Evolutionary conservation across 2,888 invertebrate genomes (phyloP), one percentile per base, ranked within the genome.

Genomic region (Aethes cnicana): DNA sequence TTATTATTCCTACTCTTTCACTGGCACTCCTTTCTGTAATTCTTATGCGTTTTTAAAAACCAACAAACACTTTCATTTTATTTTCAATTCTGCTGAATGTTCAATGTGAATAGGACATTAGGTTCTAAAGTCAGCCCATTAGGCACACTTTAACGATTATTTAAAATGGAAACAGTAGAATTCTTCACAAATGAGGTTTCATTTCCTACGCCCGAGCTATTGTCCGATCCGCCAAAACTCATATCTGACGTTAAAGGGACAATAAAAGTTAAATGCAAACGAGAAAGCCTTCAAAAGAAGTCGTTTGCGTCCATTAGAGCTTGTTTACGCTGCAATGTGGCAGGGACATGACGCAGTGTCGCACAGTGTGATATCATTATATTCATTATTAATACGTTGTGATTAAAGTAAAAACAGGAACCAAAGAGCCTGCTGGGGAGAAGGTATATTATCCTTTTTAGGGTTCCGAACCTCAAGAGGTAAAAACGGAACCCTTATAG

Each of bases 231-330:
- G 14, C 25, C 9, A 20, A 42, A 17, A 21, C 12, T 37, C 42
- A 25, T 41, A 37, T 43, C 42, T 43, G 8, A 44, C 36, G 47
- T 23, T 37, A 32, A 41, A 37, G 28, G 43, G 43, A 37, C 30
- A 44, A 44, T 50, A 44, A 49, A 49, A 42, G 49, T 49, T 49
- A 49, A 42, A 42, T 36, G 50, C 44, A 41, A 44, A 50, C 44
- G 43, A 30, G 43, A 50, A 36, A 43, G 17, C 14, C 43, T 50
- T 50, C 28, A 43, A 50, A 50, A 30, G 36, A 43, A 43, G 30
- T 37, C 35, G 36, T 44, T 43, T 44, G 36, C 9, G 21, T 50
- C 36, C 37, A 50, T 44, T 48, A 35, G 23, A 20, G 35, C 20
- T 12, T 6, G 30, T 37, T 36, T 17, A 44, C 23, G 36, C 21